These are phyloP conservation scores for Tragulus kanchil DNA, from an alignment of 2,113 vertebrate species.

Conservation along the genomic window DNA sequence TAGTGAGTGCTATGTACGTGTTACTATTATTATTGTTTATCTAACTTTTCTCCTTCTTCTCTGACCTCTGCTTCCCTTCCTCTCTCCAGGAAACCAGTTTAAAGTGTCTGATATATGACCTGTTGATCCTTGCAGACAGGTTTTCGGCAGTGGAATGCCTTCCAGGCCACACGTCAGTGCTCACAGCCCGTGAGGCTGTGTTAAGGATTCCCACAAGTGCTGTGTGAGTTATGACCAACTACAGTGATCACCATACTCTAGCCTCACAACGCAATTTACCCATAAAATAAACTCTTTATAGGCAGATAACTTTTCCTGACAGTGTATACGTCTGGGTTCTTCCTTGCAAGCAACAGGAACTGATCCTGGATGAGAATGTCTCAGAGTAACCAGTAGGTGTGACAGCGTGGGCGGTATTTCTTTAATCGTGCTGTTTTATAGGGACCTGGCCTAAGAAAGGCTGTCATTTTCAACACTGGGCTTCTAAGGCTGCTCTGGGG, in stretches of 20 bases:
- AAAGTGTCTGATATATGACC: constrained; percentile 19
- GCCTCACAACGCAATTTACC: constrained; percentile 50
- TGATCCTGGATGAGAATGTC: not conserved
- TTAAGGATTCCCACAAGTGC: constrained; percentile 21
- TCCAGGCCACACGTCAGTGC: constrained; percentile 52
- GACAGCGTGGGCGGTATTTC: not conserved
- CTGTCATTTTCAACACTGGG: not conserved
- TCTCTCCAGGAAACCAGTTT: constrained; percentile 13
- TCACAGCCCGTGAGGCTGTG: not conserved
- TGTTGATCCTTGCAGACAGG: constrained; percentile 42
- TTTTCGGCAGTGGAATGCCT: constrained; percentile 64
- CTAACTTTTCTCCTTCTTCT: not conserved
- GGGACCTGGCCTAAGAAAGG: not conserved
- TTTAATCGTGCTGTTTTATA: not conserved
- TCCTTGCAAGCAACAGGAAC: constrained; percentile 26
- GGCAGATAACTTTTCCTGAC: constrained; percentile 56
- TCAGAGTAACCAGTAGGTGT: not conserved
- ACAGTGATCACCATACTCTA: not conserved
- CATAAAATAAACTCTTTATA: constrained; percentile 63
- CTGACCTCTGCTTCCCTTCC: not conserved
- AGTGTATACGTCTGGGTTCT: constrained; percentile 10
- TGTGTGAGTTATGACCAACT: not conserved
- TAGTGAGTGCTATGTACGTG: accelerated
- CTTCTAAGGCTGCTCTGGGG: not conserved
- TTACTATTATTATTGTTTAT: not conserved